phyloP scores from a whole-genome alignment of 2,888 invertebrate species.

The Polydrusus pterygomalis region DNA sequence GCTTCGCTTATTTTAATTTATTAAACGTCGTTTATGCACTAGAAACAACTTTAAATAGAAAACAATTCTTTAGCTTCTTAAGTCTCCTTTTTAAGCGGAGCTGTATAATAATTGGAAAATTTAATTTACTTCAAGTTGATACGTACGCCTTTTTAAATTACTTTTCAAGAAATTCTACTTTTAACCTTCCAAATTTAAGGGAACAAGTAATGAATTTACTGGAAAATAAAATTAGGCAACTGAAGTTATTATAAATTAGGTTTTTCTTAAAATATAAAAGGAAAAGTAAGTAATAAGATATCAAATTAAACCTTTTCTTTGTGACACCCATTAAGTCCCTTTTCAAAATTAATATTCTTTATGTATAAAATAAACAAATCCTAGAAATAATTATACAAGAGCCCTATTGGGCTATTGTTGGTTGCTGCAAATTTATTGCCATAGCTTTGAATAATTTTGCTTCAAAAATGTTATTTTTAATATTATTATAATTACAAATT shows the following conservation, averaged over 20 bases:
- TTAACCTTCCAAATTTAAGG: not conserved
- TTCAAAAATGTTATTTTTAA: no score
- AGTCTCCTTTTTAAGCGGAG: not conserved
- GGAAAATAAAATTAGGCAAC: not conserved
- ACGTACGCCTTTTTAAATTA: slow-evolving; percentile 11
- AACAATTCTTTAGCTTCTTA: not conserved
- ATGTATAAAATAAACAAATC: no score
- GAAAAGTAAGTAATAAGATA: no score
- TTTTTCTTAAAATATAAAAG: not conserved
- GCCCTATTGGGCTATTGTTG: no score
- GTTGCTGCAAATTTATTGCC: no score
- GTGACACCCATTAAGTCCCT: no score
- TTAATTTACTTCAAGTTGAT: slow-evolving; percentile 6
- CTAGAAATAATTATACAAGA: no score
- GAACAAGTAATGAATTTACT: slow-evolving; percentile 3
- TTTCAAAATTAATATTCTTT: no score
- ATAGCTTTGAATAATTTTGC: no score
- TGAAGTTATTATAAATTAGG: not conserved
- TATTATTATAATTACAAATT: no score
- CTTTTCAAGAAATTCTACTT: not conserved
- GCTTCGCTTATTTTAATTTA: slow-evolving; percentile 9
- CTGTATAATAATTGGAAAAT: slow-evolving; percentile 6
- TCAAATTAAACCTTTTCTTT: no score
- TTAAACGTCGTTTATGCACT: not conserved
- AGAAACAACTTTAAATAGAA: not conserved